Conservation (phyloP, 2,888 invertebrate species). For the Trichacis sp. region DNA sequence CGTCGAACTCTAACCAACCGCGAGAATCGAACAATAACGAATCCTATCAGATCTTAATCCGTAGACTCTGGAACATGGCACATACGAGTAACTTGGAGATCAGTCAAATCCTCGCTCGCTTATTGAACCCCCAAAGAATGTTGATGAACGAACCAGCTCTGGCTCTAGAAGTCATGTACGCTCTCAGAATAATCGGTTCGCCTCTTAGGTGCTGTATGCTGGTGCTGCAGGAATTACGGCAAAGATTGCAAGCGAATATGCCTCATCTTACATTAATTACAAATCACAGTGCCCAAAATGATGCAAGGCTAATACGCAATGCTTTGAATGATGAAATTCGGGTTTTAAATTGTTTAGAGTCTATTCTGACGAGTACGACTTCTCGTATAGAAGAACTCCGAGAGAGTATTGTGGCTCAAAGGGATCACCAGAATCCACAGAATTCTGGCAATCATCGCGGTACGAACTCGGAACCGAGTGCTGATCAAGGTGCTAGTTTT, state of each 20-base stretch:
- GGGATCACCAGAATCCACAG: background rate
- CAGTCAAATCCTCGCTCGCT: constrained; percentile 38
- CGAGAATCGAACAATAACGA: constrained; percentile 17
- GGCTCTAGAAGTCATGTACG: constrained; percentile 39
- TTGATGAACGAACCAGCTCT: constrained; percentile 13
- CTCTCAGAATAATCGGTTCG: constrained; percentile 30
- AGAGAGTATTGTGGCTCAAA: constrained; percentile 36
- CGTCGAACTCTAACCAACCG: constrained; percentile 12
- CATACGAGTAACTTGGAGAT: constrained; percentile 42
- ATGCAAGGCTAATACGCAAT: constrained; percentile 33
- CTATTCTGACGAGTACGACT: constrained; percentile 44
- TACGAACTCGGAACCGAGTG: background rate
- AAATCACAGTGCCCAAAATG: constrained; percentile 25
- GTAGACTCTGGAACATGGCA: constrained; percentile 45
- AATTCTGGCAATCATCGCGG: background rate
- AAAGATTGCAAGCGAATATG: constrained; percentile 39
- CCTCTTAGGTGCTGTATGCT: constrained; percentile 32
- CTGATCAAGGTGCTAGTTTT: background rate
- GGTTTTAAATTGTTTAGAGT: constrained; percentile 45
- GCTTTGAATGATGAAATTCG: constrained; percentile 45
- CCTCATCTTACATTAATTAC: constrained; percentile 25
- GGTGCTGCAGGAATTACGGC: constrained; percentile 44
- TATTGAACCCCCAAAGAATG: constrained; percentile 38
- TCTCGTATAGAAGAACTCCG: constrained; percentile 42
- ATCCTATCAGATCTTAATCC: constrained; percentile 22